A percentile compares a stretch with the other conserved stretches of the same genome.
Evolutionary conservation across 2,113 vertebrate species (phyloP).

Genomic region (Pachyramphus minor): DNA sequence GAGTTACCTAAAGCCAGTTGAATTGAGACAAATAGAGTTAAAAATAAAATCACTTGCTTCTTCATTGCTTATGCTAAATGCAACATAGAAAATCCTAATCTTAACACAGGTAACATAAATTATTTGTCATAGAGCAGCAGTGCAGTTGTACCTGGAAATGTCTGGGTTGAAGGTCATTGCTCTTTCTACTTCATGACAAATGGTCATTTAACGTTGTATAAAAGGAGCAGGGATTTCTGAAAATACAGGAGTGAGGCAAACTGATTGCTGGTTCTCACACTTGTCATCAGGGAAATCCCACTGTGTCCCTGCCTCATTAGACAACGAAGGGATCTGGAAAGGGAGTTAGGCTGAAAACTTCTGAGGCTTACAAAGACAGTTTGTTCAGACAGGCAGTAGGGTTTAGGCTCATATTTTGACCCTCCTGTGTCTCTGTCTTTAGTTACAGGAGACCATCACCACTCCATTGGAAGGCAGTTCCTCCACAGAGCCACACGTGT

Average conservation of each 20-base stretch:
- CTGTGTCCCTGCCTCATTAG: background rate
- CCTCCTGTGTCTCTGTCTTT: no score
- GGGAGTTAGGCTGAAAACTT: background rate
- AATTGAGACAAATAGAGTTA: background rate
- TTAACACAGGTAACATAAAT: background rate
- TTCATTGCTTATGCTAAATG: background rate
- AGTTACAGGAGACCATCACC: background rate
- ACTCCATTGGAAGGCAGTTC: background rate
- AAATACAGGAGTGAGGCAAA: rapidly evolving
- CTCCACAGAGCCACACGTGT: rapidly evolving
- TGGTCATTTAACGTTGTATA: rapidly evolving
- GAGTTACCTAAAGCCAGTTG: background rate
- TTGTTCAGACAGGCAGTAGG: background rate
- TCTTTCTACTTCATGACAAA: background rate
- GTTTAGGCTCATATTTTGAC: background rate
- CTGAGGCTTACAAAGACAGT: background rate
- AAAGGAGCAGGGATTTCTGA: background rate
- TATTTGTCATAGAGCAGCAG: background rate
- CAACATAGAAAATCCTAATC: background rate
- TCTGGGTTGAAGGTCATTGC: background rate
- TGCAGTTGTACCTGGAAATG: background rate
- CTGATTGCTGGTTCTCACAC: background rate
- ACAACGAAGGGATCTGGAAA: rapidly evolving
- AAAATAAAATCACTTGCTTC: background rate
- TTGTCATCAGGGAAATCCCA: background rate